Percentiles rank a stretch among this genome's conserved stretches.
Evolutionary conservation across 2,888 invertebrate species (phyloP).

Genomic region (Microctonus aethiopoides): DNA sequence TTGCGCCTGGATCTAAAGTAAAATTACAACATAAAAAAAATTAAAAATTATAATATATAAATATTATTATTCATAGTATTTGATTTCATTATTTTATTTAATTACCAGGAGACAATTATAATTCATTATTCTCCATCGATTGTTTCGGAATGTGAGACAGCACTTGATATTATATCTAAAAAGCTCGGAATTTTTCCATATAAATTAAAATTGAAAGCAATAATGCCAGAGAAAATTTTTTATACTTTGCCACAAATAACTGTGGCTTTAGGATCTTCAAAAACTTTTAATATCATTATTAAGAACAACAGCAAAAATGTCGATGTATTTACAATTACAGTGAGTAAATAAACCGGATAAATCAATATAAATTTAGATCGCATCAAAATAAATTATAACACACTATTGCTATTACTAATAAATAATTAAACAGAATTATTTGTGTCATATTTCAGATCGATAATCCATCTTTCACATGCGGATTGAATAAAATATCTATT

Average conservation of each 20-base stretch:
- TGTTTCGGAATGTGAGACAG: conserved; percentile 38
- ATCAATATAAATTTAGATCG: neutral
- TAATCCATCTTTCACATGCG: conserved; percentile 45
- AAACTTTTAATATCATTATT: conserved; percentile 44
- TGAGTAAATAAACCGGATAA: conserved; percentile 26
- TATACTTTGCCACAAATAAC: conserved; percentile 13
- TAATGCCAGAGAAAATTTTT: conserved; percentile 45
- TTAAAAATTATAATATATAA: neutral
- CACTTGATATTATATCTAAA: conserved; percentile 42
- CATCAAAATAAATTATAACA: neutral
- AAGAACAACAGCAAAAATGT: conserved; percentile 42
- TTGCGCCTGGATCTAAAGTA: conserved; percentile 37
- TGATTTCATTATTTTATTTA: neutral
- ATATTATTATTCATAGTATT: neutral
- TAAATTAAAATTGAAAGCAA: conserved; percentile 49
- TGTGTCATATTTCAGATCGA: conserved; percentile 41
- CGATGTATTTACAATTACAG: conserved; percentile 45
- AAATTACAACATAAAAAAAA: conserved; percentile 33
- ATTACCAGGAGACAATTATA: neutral
- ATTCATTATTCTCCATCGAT: conserved; percentile 49
- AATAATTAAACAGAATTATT: neutral
- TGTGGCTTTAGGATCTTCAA: conserved; percentile 45
- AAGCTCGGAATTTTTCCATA: conserved; percentile 51
- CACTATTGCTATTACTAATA: neutral
- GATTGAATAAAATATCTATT: conserved; percentile 36